Conservation (phyloP, 2,888 invertebrate genomes). For the Proisotoma minuta region DNA sequence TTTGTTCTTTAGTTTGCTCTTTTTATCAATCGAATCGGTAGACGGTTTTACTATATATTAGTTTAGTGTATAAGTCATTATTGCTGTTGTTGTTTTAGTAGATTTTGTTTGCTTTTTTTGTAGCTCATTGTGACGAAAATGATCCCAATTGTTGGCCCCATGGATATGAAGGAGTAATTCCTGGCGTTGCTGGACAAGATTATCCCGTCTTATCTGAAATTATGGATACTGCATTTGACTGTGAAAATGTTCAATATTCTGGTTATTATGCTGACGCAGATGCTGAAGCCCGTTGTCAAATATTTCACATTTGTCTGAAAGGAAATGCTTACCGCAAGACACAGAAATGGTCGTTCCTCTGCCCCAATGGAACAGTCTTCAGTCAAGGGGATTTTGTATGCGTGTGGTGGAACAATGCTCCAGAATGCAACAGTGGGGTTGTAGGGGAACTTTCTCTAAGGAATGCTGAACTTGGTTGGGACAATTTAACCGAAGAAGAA, state of each 20-base stretch:
- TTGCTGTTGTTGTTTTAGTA: not conserved
- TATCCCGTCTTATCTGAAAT: slow-evolving; percentile 42
- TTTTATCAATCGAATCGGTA: too few species aligned
- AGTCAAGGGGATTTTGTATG: slow-evolving; percentile 40
- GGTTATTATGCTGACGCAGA: slow-evolving; percentile 47
- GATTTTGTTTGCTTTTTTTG: not conserved
- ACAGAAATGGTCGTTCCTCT: slow-evolving; percentile 44
- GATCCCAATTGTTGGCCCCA: slow-evolving; percentile 39
- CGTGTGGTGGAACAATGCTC: slow-evolving; percentile 45
- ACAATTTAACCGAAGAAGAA: slow-evolving; percentile 32
- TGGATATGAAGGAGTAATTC: slow-evolving; percentile 41
- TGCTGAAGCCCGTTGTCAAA: slow-evolving; percentile 40
- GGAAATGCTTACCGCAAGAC: slow-evolving; percentile 29
- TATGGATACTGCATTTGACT: slow-evolving; percentile 39
- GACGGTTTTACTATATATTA: too few species aligned
- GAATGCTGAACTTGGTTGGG: slow-evolving; percentile 45
- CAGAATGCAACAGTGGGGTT: slow-evolving; percentile 30
- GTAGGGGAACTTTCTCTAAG: slow-evolving; percentile 30
- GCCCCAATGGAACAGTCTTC: slow-evolving; percentile 45
- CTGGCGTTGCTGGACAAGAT: slow-evolving; percentile 43
- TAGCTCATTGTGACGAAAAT: slow-evolving; percentile 20
- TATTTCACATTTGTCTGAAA: slow-evolving; percentile 44
- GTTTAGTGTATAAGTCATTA: too few species aligned
- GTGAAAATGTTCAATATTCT: slow-evolving; percentile 39
- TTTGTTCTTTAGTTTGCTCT: too few species aligned